Percentiles rank a stretch among this genome's conserved stretches.
phyloP scores from a whole-genome alignment of 2,113 vertebrate species.

The Pampusana beccarii region DNA sequence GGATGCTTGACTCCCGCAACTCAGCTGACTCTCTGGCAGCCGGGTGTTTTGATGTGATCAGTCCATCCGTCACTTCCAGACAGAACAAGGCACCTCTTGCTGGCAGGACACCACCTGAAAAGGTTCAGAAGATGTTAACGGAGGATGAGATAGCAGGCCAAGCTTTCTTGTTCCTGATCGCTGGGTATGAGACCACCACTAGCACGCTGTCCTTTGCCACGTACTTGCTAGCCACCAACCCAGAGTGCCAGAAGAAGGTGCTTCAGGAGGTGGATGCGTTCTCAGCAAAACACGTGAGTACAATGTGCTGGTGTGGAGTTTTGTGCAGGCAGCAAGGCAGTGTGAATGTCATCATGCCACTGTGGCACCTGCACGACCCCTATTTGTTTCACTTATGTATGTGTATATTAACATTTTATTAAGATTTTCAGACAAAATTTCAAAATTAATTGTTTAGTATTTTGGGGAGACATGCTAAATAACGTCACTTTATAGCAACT shows the following conservation, averaged over 20 bases:
- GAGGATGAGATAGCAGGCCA: constrained; percentile 92
- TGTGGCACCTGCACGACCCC: background rate
- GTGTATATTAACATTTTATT: background rate
- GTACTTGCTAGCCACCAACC: constrained; percentile 88
- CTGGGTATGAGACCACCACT: constrained; percentile 89
- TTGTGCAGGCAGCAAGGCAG: background rate
- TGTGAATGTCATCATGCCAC: background rate
- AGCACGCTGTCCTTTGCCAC: constrained; percentile 86
- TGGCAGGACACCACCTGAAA: background rate
- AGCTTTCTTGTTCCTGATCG: constrained; percentile 89
- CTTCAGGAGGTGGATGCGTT: constrained; percentile 87
- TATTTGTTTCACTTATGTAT: background rate
- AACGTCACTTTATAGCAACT: background rate
- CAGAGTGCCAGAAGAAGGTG: constrained; percentile 82
- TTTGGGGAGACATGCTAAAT: background rate
- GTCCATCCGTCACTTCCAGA: constrained; percentile 39
- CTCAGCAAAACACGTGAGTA: constrained; percentile 84
- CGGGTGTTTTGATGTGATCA: constrained; percentile 69
- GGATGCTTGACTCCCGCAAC: constrained; percentile 83
- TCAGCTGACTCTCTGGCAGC: constrained; percentile 42
- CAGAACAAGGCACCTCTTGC: background rate
- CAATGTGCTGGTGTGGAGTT: background rate
- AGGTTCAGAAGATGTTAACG: constrained; percentile 71
- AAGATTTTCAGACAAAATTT: background rate
- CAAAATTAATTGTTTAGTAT: background rate